phyloP scores from a whole-genome alignment of 2,797 vertebrate genomes.

The Argentina silus region DNA sequence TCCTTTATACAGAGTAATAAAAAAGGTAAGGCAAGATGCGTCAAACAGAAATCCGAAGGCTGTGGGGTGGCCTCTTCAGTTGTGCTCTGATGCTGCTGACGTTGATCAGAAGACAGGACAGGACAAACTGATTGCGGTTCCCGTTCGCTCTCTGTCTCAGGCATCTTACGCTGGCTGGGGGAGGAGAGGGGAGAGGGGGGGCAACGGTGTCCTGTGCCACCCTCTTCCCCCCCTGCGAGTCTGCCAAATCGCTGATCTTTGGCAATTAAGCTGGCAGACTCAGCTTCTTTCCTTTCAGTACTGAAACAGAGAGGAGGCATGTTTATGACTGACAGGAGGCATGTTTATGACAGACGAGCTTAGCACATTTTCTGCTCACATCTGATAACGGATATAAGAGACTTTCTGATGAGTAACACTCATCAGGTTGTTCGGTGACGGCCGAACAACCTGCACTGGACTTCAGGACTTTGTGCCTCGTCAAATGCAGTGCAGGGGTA shows the following conservation, averaged over 20 bases:
- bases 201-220: constrained; percentile 80
- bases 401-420: neutral
- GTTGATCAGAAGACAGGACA: constrained; percentile 59
- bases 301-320: constrained; percentile 69
- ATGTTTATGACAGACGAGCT: neutral
- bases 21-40: constrained; percentile 96
- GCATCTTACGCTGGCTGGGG: constrained; percentile 86
- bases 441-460: constrained; percentile 1
- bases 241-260: constrained; percentile 80
- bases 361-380: neutral
- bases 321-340: neutral
- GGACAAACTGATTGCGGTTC: constrained; percentile 74
- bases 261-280: constrained; percentile 98
- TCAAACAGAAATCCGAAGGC: constrained; percentile 92
- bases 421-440: neutral
- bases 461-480: neutral
- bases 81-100: constrained; percentile 72
- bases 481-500: neutral
- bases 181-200: constrained; percentile 77
- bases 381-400: neutral
- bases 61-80: constrained; percentile 64
- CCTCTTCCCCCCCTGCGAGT: constrained; percentile 65
- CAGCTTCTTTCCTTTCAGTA: constrained; percentile 99
- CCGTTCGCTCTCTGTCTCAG: constrained; percentile 84
- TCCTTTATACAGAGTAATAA: constrained; percentile 95